These are phyloP conservation scores for Daphoenositta chrysoptera DNA, from an alignment of 2,113 vertebrate genomes.

Conservation along the genomic window DNA sequence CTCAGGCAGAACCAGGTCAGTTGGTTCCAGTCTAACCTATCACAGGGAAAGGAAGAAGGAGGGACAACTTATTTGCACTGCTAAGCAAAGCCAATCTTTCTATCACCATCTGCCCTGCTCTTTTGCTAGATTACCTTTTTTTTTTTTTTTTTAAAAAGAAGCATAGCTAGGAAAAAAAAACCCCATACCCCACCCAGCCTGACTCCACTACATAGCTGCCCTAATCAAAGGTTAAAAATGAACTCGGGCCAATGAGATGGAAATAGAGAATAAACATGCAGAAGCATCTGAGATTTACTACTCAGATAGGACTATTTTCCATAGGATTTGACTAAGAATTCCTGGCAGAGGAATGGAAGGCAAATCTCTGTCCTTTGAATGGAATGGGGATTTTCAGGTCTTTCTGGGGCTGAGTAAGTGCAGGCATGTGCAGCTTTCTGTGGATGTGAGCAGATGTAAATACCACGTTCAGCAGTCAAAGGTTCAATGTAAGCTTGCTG, in stretches of 20 bases:
- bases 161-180: neutral
- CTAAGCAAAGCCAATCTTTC: slow-evolving; percentile 37
- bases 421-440: slow-evolving; percentile 9
- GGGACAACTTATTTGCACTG: slow-evolving; percentile 37
- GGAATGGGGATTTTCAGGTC: slow-evolving; percentile 64
- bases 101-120: slow-evolving; percentile 10
- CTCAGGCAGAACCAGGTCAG: slow-evolving; percentile 50
- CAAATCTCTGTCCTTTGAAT: slow-evolving; percentile 26
- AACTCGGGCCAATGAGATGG: slow-evolving; percentile 38
- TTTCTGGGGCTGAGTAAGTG: neutral
- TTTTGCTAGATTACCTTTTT: too few species aligned
- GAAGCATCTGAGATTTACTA: slow-evolving; percentile 57
- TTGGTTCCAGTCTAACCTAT: slow-evolving; percentile 50
- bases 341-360: slow-evolving; percentile 38
- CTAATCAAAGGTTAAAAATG: slow-evolving; percentile 58
- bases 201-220: neutral
- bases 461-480: neutral
- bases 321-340: slow-evolving; percentile 60
- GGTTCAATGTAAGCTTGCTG: neutral
- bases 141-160: too few species aligned
- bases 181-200: neutral
- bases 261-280: slow-evolving; percentile 55
- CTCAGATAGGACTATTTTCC: slow-evolving; percentile 60
- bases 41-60: neutral
- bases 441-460: slow-evolving; percentile 1